Base-by-base conservation (phyloP, 2,113 vertebrate species). In the Circaetus gallicus region DNA sequence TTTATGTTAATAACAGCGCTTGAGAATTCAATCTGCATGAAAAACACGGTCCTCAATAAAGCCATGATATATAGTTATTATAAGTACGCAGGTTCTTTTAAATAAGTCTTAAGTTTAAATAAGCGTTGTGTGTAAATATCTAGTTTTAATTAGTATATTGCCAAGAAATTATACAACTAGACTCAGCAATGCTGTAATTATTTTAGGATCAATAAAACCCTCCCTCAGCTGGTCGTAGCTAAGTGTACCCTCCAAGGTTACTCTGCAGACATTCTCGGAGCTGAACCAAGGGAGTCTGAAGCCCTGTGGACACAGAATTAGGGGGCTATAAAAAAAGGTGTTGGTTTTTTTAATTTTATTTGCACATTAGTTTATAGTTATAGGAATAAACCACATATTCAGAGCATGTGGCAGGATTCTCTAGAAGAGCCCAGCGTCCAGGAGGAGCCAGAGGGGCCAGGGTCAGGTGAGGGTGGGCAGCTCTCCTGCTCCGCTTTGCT, bases 131-230 rank as follows among this genome's bases (percentile, higher is more conserved):
- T 91, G 89, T 93, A 94, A 95, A 95, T 94, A 96, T 28, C 93
- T 70, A 6, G 3, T 69, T 97, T 95, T 95, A 96, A 95, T 95
- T 94, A 95, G 66, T 26, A 50, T 82, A 91, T 94, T 89, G 89
- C 65, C 73, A 89, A 85, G 91, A 91, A 93, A 95, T 91, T 91
- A 92, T 89, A 96, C 76, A 91, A 61, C 83, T 72, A 59, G 84
- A 56, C 70, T 86, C 63, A 67, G 74, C 0, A 0, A 92, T 63
- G 89, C 63, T 34, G 47, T 82, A 82, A 95, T 94, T 87, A 95
- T 79, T 91, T 82, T 28, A 63, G 91, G 89, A 67, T 84, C 94
- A 52, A 79, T 82, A 92, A 94, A 95, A 67, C 24, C 65, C 72
- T 90, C 65, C 76, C 72, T 95, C 6, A 6, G 77, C 53, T 71